Base-by-base conservation (phyloP, 1,140 invertebrate genomes). In the Hetaerina americana region DNA sequence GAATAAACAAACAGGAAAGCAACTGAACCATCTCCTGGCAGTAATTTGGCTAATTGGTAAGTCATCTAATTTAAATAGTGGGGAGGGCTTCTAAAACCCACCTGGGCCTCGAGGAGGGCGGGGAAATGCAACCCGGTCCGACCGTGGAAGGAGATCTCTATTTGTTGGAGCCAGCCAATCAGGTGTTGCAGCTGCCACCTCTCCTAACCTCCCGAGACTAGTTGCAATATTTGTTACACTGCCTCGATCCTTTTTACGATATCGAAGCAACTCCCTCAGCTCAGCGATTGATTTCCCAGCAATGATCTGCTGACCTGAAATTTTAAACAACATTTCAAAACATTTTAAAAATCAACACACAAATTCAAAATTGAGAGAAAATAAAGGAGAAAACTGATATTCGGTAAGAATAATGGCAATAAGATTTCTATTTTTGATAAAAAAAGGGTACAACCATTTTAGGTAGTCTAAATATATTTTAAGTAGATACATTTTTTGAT, bases 121-220 rank as follows among this genome's bases (percentile, higher is more conserved):
- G 57, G 93, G 93, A 80, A 94, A 95, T 74, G 90, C 91, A 69
- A 93, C 87, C 75, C 89, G 86, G 72, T 89, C 87, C 5, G 92
- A 91, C 79, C 88, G 87, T 70, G 93, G 92, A 78, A 93, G 85
- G 80, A 88, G 86, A 78, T 89, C 89, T 74, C 89, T 89, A 68
- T 91, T 89, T 28, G 92, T 94, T 49, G 93, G 84, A 70, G 89
- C 84, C 26, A 95, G 81, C 92, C 93, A 96, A 73, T 93, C 90
- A 76, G 91, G 89, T 29, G 74, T 77, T 10, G 40, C 15, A 18
- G 40, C 40, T 26, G 87, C 85, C 5, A 87, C 84, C 73, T 83
- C 79, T 15, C 82, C 78, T 77, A 83, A 80, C 75, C 87, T 83
- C 10, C 91, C 92, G 66, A 95, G 82, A 68, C 89, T 85, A 75